phyloP scores from a whole-genome alignment of 1,140 invertebrate genomes.

The Bombus confusus region DNA sequence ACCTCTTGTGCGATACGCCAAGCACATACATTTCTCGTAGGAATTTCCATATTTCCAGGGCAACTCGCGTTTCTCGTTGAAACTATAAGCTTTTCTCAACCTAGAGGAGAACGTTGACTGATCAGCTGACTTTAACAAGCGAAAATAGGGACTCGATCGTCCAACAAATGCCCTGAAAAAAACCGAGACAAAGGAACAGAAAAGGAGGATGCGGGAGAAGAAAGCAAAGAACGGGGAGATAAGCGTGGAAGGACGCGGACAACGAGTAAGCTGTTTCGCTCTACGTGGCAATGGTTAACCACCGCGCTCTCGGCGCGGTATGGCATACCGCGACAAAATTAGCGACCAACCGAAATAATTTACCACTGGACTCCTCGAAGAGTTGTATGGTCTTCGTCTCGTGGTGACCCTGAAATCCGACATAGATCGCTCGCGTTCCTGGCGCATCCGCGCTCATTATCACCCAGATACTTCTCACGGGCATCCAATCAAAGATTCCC shows the following conservation, averaged over 20 bases:
- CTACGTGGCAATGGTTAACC: conserved; percentile 35
- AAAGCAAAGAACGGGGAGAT: conserved; percentile 5
- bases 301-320: background rate
- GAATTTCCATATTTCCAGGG: background rate
- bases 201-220: background rate
- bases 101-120: conserved; percentile 36
- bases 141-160: conserved; percentile 53
- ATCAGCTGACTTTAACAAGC: conserved; percentile 24
- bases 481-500: background rate
- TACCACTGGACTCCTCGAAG: conserved; percentile 44
- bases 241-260: background rate
- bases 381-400: conserved; percentile 51
- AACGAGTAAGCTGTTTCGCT: conserved; percentile 13
- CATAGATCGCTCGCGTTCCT: conserved; percentile 28
- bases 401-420: conserved; percentile 56
- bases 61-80: conserved; percentile 21
- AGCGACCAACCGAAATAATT: conserved; percentile 64
- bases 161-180: conserved; percentile 12
- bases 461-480: background rate
- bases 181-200: conserved; percentile 1
- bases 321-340: conserved; percentile 61
- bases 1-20: background rate
- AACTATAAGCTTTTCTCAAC: background rate
- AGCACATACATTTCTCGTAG: background rate
- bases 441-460: background rate